Percentiles rank a stretch among this genome's conserved stretches.
phyloP scores from a whole-genome alignment of 2,797 vertebrate genomes.

The Acropternis orthonyx region DNA sequence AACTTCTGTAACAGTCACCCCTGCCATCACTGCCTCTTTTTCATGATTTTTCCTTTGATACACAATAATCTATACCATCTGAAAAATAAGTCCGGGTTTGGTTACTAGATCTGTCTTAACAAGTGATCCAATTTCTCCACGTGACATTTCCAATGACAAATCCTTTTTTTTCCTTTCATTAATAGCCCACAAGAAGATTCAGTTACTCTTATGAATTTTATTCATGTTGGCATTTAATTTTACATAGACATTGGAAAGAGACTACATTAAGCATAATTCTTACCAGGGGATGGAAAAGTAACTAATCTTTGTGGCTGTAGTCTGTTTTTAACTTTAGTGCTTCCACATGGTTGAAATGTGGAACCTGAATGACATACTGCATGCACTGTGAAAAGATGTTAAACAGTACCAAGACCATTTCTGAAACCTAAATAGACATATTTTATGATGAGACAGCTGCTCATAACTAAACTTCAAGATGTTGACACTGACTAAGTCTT shows the following conservation, averaged over 20 bases:
- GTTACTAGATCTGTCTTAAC: not conserved
- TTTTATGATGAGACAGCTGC: not conserved
- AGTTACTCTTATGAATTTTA: not conserved
- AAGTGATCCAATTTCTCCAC: slow-evolving; percentile 28
- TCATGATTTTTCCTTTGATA: slow-evolving; percentile 33
- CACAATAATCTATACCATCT: not conserved
- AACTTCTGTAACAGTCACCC: slow-evolving; percentile 42
- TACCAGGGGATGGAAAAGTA: not conserved
- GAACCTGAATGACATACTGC: not conserved
- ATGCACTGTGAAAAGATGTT: not conserved
- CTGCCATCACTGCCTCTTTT: slow-evolving; percentile 22
- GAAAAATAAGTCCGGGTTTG: not conserved
- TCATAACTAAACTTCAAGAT: not conserved
- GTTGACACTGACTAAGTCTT: not conserved
- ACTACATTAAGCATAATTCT: not conserved
- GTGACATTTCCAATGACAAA: not conserved
- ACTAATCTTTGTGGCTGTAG: not conserved
- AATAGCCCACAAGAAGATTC: not conserved
- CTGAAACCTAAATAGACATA: not conserved
- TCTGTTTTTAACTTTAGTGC: not conserved
- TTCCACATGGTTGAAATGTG: not conserved
- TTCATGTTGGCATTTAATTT: not conserved
- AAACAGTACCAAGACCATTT: not conserved
- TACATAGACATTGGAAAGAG: not conserved
- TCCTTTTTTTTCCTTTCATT: not conserved